Evolutionary conservation across 2,113 vertebrate species (phyloP), one percentile per base, ranked within the genome.

Genomic region (Sander lucioperca): DNA sequence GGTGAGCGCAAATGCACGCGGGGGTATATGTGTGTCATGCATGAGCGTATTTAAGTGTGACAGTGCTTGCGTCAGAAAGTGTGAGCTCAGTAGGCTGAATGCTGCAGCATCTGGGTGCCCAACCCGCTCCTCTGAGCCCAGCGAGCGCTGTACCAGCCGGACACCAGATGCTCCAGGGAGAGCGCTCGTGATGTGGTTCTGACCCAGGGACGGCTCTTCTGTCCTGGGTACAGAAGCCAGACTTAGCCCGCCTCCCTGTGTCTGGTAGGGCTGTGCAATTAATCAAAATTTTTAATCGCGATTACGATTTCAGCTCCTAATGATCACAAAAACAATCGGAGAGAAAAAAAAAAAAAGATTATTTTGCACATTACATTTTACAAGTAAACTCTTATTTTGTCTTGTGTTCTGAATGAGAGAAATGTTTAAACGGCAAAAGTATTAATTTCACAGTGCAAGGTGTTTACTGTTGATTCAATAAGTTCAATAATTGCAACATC

Each of bases 211-310:
- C 64, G 62, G 48, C 36, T 66, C 61, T 15, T 79, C 71, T 74
- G 54, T 80, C 54, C 58, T 65, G 59, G 73, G 64, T 48, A 58
- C 82, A 84, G 77, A 87, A 71, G 82, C 45, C 71, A 65, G 6
- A 51, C 33, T 70, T 47, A 36, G 36, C 10, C 53, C 54, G 36
- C 56, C 76, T 72, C 19, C 21, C 9, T 39, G 39, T 10, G 39
- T 39, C 39, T 39, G 39, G 39, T 10, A 10, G 39, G 9, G 39
- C 39, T 39, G 39, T 39, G 39, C 2, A 39, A 39, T 8, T 39
- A 8, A 39, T 9, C 36, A 1, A 39, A 39, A 39, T 39, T 10
- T 39, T 39, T 2, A 39, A 39, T 39, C 2, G 39, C 0, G 39
- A 11, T 11, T 43, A 43, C 10, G 10, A 43, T 43, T 43, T 11